Evolutionary conservation across 2,888 invertebrate genomes (phyloP), one percentile per base, ranked within the genome.

Genomic region (Clostera curtula): DNA sequence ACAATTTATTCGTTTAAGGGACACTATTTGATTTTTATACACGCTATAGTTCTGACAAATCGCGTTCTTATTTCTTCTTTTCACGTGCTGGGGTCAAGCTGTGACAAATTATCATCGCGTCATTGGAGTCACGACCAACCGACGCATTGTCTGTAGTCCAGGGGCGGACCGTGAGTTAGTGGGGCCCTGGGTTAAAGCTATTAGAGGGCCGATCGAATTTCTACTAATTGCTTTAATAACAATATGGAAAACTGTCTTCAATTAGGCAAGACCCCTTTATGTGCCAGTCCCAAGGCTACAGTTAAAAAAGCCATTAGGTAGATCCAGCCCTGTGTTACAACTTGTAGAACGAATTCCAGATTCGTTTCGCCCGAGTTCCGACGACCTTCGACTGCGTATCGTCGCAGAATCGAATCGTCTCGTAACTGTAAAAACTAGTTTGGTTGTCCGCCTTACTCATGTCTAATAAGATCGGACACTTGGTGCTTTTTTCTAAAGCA

Each of bases 361-460:
- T 73, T 64, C 43, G 73, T 58, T 45, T 47, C 70, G 69, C 60
- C 62, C 64, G 65, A 65, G 58, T 61, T 73, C 57, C 56, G 62
- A 62, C 67, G 76, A 75, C 77, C 75, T 76, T 75, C 75, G 66
- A 51, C 56, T 63, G 56, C 56, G 58, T 65, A 66, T 69, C 66
- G 61, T 70, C 69, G 66, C 73, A 59, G 67, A 74, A 69, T 67
- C 63, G 56, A 65, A 69, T 66, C 59, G 63, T 61, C 57, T 61
- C 52, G 49, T 77, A 79, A 77, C 79, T 74, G 79, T 79, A 76
- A 71, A n/a, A 76, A 77, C 77, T 70, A 73, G 75, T 75, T 76
- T 69, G 62, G 58, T 41, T 58, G 62, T 68, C 64, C 56, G 60
- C 51, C 61, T n/a, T n/a, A n/a, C n/a, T 56, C 56, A 56, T 61